phyloP scores from a whole-genome alignment of 2,113 vertebrate species.

The Oceanodroma tethys region DNA sequence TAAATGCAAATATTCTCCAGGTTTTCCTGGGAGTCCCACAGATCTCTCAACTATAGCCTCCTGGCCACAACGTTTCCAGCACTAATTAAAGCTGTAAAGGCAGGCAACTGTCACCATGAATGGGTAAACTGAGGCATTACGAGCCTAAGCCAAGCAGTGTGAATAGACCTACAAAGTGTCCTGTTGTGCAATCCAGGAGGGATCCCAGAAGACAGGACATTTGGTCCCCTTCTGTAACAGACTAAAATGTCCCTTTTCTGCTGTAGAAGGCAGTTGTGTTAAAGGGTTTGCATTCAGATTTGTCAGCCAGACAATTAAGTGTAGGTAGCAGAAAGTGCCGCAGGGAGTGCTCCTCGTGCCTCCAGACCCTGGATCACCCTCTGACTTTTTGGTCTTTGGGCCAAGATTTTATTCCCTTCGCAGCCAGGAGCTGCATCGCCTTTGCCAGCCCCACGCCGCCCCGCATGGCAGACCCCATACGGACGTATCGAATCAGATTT shows the following conservation, averaged over 20 bases:
- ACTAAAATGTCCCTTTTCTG: neutral
- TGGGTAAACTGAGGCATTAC: neutral
- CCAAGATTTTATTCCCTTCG: neutral
- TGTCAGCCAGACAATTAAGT: neutral
- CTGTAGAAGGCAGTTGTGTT: neutral
- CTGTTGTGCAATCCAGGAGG: neutral
- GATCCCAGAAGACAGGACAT: neutral
- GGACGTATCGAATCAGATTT: neutral
- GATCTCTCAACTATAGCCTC: neutral
- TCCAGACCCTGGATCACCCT: neutral
- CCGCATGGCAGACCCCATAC: neutral
- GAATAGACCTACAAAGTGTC: neutral
- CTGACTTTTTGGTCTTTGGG: neutral
- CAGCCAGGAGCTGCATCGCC: neutral
- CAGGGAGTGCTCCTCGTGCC: neutral
- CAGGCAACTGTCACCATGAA: neutral
- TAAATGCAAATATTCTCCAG: neutral
- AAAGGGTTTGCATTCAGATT: neutral
- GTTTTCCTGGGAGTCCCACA: neutral
- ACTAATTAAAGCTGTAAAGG: neutral
- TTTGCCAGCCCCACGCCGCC: neutral
- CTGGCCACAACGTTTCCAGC: neutral
- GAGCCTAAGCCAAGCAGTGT: neutral
- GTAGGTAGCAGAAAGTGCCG: neutral
- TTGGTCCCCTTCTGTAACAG: neutral